Conservation (phyloP, 2,113 vertebrate species). For the Cichladusa arquata region DNA sequence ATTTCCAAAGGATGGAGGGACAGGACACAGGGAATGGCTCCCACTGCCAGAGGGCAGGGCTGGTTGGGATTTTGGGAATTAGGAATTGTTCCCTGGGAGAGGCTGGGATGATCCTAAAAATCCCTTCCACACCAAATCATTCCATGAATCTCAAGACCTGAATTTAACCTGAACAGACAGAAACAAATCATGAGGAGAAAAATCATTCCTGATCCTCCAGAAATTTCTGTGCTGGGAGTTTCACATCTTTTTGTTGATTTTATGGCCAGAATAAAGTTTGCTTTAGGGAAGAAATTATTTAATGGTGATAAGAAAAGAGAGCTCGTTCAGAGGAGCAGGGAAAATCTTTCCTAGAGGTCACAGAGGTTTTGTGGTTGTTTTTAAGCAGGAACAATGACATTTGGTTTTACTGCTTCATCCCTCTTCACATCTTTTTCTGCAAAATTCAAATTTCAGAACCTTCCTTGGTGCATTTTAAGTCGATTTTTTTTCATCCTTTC, state of each 20-base stretch:
- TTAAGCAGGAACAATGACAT: not conserved
- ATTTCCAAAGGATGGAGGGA: fast-evolving
- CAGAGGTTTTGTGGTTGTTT: not conserved
- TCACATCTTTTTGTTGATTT: not conserved
- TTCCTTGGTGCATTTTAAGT: not conserved
- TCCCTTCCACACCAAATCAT: not conserved
- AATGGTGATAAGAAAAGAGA: not conserved
- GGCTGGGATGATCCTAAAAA: not conserved
- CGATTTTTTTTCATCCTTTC: not conserved
- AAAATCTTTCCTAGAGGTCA: not conserved
- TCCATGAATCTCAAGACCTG: not conserved
- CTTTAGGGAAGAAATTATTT: not conserved
- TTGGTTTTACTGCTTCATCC: not conserved
- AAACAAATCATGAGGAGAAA: not conserved
- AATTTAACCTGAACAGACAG: not conserved
- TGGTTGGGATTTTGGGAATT: not conserved
- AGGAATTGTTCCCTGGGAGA: not conserved
- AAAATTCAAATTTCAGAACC: not conserved
- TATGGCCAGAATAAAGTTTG: not conserved
- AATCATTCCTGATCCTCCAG: not conserved
- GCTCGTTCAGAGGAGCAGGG: not conserved
- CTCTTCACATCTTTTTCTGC: not conserved
- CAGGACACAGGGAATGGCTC: not conserved
- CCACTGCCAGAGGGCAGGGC: not conserved
- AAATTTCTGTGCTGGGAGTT: not conserved